These are phyloP conservation scores for Malurus melanocephalus DNA, from an alignment of 2,113 vertebrate species.

Conservation along the genomic window DNA sequence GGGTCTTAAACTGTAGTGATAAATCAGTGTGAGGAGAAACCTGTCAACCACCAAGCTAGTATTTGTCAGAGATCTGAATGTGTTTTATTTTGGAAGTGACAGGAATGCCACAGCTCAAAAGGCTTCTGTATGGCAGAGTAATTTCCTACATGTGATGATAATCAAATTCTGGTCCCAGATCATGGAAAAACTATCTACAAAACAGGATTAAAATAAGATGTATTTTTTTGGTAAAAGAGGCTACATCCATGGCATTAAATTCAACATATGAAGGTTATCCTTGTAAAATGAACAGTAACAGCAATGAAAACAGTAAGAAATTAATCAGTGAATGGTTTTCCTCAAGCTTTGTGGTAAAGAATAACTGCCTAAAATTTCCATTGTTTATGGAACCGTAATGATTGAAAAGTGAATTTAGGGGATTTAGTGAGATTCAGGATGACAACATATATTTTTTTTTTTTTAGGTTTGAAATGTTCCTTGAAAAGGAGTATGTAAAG, in stretches of 20 bases:
- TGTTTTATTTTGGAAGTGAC: neutral
- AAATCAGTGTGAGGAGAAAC: neutral
- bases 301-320: neutral
- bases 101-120: neutral
- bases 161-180: neutral
- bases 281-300: neutral
- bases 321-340: neutral
- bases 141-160: neutral
- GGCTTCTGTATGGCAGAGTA: neutral
- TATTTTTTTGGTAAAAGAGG: neutral
- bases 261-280: neutral
- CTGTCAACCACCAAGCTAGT: neutral
- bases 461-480: neutral
- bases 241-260: neutral
- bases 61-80: neutral
- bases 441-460: neutral
- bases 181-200: neutral
- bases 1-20: neutral
- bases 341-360: neutral
- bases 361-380: neutral
- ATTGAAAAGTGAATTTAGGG: neutral
- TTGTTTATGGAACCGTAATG: neutral
- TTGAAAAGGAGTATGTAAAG: neutral
- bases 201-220: neutral
- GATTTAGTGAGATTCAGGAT: neutral